phyloP scores from a whole-genome alignment of 2,797 vertebrate species.

The Podarcis siculus region DNA sequence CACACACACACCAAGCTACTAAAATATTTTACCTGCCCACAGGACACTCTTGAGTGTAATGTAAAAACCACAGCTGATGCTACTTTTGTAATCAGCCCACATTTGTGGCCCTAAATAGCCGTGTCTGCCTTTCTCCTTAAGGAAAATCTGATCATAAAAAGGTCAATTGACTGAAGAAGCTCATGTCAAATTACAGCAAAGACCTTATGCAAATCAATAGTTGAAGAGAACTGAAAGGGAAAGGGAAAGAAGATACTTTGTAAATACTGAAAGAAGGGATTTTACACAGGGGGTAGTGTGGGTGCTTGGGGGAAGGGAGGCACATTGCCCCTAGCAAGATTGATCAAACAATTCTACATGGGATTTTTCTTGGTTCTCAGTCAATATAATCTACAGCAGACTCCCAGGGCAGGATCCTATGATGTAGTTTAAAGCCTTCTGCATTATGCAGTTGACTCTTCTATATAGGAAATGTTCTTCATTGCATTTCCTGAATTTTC shows the following conservation, averaged over 20 bases:
- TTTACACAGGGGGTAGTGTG: not conserved
- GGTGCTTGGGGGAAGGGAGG: not conserved
- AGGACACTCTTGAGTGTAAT: not conserved
- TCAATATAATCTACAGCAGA: not conserved
- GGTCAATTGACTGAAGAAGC: conserved; percentile 5
- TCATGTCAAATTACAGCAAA: conserved; percentile 1
- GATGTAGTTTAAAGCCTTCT: conserved; percentile 1
- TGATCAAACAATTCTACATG: not conserved
- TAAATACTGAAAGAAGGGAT: not conserved
- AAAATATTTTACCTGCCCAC: not conserved
- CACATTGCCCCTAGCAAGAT: not conserved
- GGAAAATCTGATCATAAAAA: not conserved
- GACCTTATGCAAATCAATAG: conserved; percentile 2
- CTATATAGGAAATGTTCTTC: not conserved
- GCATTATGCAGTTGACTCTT: not conserved
- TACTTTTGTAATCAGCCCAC: not conserved
- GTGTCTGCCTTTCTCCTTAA: not conserved
- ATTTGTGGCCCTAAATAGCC: not conserved
- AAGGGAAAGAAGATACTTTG: not conserved
- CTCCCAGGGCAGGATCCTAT: not conserved
- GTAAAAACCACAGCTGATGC: not conserved
- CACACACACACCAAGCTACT: not conserved
- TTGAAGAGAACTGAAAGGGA: not conserved
- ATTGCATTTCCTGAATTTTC: not conserved
- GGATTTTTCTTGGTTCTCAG: not conserved